Conservation (phyloP, 2,888 invertebrate species). For the Petrolisthes manimaculis region DNA sequence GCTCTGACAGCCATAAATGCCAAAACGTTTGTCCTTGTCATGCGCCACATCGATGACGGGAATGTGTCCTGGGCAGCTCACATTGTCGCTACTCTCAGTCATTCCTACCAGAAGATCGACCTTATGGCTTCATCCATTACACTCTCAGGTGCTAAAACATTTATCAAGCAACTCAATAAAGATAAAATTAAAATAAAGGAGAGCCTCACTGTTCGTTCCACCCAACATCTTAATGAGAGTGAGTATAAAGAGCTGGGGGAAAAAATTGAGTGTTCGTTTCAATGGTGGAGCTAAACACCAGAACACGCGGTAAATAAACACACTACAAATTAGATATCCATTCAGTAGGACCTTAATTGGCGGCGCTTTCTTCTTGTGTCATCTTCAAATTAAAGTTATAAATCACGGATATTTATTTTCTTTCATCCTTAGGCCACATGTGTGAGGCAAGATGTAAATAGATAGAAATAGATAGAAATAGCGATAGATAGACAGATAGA, state of each 20-base stretch:
- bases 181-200: background rate
- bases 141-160: background rate
- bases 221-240: background rate
- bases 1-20: slow-evolving; percentile 9
- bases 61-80: slow-evolving; percentile 17
- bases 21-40: background rate
- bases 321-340: too few species aligned
- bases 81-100: background rate
- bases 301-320: too few species aligned
- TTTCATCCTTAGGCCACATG: too few species aligned
- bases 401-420: background rate
- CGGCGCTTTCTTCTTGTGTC: too few species aligned
- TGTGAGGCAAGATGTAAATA: too few species aligned
- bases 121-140: slow-evolving; percentile 30
- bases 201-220: slow-evolving; percentile 11
- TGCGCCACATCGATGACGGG: slow-evolving; percentile 23
- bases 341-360: too few species aligned
- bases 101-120: slow-evolving; percentile 10
- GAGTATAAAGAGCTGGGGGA: background rate
- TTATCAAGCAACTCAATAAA: background rate
- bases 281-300: slow-evolving; percentile 22
- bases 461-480: too few species aligned
- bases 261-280: background rate
- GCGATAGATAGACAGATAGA: too few species aligned
- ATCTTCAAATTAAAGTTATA: background rate